Percentiles rank a stretch among this genome's conserved stretches.
Conservation (phyloP, 2,113 vertebrate genomes). For the Coptodon rendalli region DNA sequence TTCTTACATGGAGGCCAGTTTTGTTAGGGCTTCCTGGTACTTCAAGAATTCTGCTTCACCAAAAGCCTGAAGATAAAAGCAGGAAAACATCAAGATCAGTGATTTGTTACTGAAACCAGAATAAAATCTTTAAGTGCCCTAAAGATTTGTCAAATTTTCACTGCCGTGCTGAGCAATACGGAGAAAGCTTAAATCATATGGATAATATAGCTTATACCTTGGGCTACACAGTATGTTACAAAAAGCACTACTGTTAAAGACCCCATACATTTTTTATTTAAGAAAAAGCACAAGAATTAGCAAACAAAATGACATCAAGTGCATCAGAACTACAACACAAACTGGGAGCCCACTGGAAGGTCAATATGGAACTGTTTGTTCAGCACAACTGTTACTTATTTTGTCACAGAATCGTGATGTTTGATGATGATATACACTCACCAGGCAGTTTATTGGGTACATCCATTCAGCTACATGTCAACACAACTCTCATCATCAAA, state of each 20-base stretch:
- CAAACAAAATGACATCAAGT: background rate
- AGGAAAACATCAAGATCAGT: background rate
- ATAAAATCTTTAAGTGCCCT: background rate
- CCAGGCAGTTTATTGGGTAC: background rate
- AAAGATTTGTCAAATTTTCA: background rate
- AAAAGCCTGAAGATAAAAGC: conserved; percentile 73
- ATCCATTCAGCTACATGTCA: background rate
- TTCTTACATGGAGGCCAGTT: conserved; percentile 86
- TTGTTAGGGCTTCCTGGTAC: conserved; percentile 82
- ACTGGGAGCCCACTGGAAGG: background rate
- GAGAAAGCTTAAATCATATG: background rate
- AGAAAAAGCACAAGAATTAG: background rate
- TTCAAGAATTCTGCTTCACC: conserved; percentile 82
- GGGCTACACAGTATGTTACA: background rate
- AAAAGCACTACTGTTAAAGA: background rate
- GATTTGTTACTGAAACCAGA: background rate
- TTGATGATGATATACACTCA: background rate
- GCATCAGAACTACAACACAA: background rate
- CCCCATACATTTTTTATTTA: background rate
- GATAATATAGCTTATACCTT: background rate
- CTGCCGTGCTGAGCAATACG: background rate
- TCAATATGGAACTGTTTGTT: background rate
- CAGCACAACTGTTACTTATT: background rate
- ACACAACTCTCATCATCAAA: background rate
- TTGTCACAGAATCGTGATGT: background rate